Evolutionary conservation across 1,140 invertebrate species (phyloP), one percentile per base, ranked within the genome.

Genomic region (Cydia strobilella): DNA sequence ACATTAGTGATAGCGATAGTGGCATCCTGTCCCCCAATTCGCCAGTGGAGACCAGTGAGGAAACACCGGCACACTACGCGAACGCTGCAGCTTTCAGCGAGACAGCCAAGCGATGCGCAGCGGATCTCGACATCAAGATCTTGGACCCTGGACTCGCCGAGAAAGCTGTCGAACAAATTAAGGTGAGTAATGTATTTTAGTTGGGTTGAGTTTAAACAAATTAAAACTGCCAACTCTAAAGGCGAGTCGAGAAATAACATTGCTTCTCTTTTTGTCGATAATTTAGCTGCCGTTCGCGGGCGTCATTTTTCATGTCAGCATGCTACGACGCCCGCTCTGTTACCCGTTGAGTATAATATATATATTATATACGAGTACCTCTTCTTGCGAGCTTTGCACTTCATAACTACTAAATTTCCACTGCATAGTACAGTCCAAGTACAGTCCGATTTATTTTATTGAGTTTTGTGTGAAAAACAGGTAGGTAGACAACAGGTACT

Each of bases 21-120:
- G 94, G 94, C 4, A 94, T 95, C 74, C 86, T 94, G 31, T 94
- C 94, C 23, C 94, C 94, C 1, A 92, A 94, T 75, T 94, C 94
- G 20, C 94, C 94, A 4, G 82, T 90, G 73, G 92, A 93, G 27
- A 82, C 85, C 2, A 90, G 85, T 81, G 87, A 88, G 62, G 84
- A 84, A 76, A 80, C 81, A 48, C 79, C 83, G 4, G 75, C 80
- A 18, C 86, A 88, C 75, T 93, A 93, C 76, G 91, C 88, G n/a
- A 93, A 93, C 66, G 91, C 90, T 25, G 82, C 85, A 0, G 86
- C 85, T 6, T 91, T 93, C 76, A 88, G 89, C 81, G 86, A 84
- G 73, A 80, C 79, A 20, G 86, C 84, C 13, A 90, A 85, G 72
- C 90, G 84, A 78, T 85, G 79, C 82, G 79, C 84, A 5, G 79